Percentiles rank a stretch among this genome's conserved stretches.
These are phyloP conservation scores for Gavia stellata DNA, from an alignment of 2,113 vertebrate genomes.

Conservation along the genomic window DNA sequence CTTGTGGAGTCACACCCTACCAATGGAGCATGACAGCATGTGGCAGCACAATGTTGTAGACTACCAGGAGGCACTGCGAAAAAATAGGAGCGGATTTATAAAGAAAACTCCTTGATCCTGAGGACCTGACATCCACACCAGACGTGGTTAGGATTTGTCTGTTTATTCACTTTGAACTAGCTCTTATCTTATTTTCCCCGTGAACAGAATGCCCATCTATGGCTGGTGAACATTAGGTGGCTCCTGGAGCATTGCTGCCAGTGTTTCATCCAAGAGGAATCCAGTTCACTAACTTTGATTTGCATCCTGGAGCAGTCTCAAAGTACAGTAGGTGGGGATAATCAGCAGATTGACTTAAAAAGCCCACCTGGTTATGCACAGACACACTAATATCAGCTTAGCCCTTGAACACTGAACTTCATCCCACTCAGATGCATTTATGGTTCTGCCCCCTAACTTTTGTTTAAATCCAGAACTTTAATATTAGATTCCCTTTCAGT, in stretches of 20 bases:
- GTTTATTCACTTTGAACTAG: neutral
- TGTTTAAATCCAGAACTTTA: neutral
- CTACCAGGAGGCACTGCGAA: neutral
- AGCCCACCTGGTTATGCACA: accelerated
- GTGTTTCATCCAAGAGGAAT: neutral
- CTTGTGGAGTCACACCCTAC: neutral
- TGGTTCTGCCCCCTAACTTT: neutral
- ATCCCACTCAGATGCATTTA: neutral
- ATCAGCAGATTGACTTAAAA: neutral
- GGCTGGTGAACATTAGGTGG: neutral
- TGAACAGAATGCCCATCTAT: accelerated
- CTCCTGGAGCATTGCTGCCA: neutral
- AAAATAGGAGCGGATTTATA: neutral
- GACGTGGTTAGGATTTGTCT: neutral
- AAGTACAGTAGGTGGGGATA: neutral
- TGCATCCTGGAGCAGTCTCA: too few species aligned
- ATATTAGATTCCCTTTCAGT: neutral
- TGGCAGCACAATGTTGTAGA: neutral
- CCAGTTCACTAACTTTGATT: neutral
- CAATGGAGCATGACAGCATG: neutral
- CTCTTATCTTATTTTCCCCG: neutral
- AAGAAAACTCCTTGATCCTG: neutral
- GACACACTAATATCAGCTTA: neutral
- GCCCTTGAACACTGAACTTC: neutral
- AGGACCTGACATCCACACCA: neutral